Base-by-base conservation (phyloP, 2,888 invertebrate genomes). In the Euspilapteryx auroguttella region DNA sequence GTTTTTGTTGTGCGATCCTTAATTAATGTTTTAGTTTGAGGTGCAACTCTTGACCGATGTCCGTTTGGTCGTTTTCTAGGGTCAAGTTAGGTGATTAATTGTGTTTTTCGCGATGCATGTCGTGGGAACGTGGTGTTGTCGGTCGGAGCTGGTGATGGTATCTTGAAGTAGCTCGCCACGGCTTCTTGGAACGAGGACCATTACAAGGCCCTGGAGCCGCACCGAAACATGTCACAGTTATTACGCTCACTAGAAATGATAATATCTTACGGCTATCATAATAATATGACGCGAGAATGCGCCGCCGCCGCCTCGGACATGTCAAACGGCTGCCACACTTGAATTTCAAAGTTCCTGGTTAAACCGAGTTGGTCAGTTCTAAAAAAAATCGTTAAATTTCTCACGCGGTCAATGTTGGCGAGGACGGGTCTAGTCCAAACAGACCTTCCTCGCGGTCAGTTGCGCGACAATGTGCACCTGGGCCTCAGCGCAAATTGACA, bases 211-310 rank as follows among this genome's bases (percentile, higher is more conserved):
- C 55, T 58, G 55, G 56, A 57, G 55, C 57, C 48, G 58, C 65
- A 68, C 31, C 51, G 62, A 53, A 49, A 61, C 69, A 71, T 66
- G 69, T 69, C 71, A 73, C 73, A 69, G 71, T 71, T 73, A 71
- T 71, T 68, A 71, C 62, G 58, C 57, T 66, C 57, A 57, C 59
- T 62, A 61, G 64, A 64, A 64, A 55, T 42, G 71, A 73, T 73
- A 64, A 58, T 53, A 73, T 73, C 73, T 66, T 51, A 51, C 8
- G 11, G 14, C 12, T 12, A 12, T n/a, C 3, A n/a, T 65, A 64
- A 62, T 59, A 58, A 35, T 47, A 39, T 49, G 51, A 55, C 57
- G 17, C 25, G 15, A 55, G 49, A 55, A 35, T 34, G 29, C 39
- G 41, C 45, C 48, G 53, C 48, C 45, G n/a, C n/a, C n/a, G n/a